Conservation (phyloP, 2,888 invertebrate species). For the Calameuta idolon region DNA sequence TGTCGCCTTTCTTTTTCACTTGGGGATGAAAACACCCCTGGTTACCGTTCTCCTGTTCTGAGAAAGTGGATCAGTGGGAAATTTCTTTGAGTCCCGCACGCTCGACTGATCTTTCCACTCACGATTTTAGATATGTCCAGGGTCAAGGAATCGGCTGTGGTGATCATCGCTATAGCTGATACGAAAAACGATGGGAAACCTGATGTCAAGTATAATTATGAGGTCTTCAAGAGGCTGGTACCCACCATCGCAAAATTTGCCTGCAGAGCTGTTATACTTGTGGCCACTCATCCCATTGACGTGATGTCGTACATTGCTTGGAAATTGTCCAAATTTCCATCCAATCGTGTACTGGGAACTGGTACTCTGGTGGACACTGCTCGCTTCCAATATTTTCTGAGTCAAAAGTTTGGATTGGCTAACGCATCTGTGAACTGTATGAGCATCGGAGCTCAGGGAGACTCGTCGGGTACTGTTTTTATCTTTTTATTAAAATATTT, state of each 20-base stretch:
- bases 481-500: constrained; percentile 1
- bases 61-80: not conserved
- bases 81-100: not conserved
- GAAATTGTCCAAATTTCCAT: constrained; percentile 72
- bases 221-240: constrained; percentile 49
- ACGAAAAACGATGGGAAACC: constrained; percentile 34
- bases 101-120: not conserved
- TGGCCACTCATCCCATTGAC: constrained; percentile 66
- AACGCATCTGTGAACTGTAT: constrained; percentile 69
- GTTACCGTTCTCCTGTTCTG: not conserved
- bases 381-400: constrained; percentile 70
- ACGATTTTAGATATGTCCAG: constrained; percentile 44
- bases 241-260: constrained; percentile 53
- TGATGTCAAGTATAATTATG: constrained; percentile 47
- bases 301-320: constrained; percentile 72
- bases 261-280: constrained; percentile 49
- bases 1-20: not conserved
- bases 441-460: constrained; percentile 73
- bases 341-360: constrained; percentile 71
- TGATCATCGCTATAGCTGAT: constrained; percentile 50
- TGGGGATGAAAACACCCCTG: not conserved
- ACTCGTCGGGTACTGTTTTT: constrained; percentile 57
- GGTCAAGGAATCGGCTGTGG: constrained; percentile 54
- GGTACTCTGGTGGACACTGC: constrained; percentile 73
- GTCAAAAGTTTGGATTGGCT: constrained; percentile 68